Conservation (phyloP, 1,140 invertebrate species). For the Drosophila fuyamai region DNA sequence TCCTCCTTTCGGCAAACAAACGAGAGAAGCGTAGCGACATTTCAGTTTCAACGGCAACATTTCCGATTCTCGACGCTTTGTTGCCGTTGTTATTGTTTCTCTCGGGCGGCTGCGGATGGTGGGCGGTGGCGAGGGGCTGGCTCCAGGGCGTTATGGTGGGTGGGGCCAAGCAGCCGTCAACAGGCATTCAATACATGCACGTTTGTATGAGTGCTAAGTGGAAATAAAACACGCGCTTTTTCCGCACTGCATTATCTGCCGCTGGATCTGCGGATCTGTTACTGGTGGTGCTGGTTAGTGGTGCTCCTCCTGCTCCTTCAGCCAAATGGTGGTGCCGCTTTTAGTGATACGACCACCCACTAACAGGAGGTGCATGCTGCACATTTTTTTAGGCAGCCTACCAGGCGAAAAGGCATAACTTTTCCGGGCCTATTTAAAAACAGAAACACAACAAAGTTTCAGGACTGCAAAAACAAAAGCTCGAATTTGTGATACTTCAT, state of each 20-base stretch:
- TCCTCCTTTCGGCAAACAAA: conserved; percentile 34
- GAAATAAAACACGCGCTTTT: conserved; percentile 83
- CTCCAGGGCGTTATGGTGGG: conserved; percentile 1
- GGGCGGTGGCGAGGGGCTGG: background rate
- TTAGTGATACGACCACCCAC: conserved; percentile 3
- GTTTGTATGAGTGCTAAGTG: conserved; percentile 72
- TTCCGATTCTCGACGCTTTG: conserved; percentile 77
- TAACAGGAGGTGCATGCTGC: conserved; percentile 55
- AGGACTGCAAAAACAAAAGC: background rate
- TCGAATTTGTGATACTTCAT: conserved; percentile 10
- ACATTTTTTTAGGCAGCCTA: conserved; percentile 64
- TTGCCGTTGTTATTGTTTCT: conserved; percentile 78
- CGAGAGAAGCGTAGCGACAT: conserved; percentile 68
- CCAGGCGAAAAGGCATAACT: conserved; percentile 48
- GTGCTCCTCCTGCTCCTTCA: conserved; percentile 8
- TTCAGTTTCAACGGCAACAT: conserved; percentile 83
- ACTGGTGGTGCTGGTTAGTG: conserved; percentile 8
- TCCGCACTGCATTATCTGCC: conserved; percentile 74
- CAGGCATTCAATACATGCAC: conserved; percentile 74
- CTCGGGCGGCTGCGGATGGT: conserved; percentile 3
- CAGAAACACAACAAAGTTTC: conserved; percentile 8
- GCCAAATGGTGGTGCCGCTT: background rate
- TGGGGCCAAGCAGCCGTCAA: conserved; percentile 61
- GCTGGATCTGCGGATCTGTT: conserved; percentile 43
- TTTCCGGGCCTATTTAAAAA: conserved; percentile 60